These are phyloP conservation scores for Gouania willdenowi DNA, from an alignment of 2,797 vertebrate genomes.

Conservation along the genomic window DNA sequence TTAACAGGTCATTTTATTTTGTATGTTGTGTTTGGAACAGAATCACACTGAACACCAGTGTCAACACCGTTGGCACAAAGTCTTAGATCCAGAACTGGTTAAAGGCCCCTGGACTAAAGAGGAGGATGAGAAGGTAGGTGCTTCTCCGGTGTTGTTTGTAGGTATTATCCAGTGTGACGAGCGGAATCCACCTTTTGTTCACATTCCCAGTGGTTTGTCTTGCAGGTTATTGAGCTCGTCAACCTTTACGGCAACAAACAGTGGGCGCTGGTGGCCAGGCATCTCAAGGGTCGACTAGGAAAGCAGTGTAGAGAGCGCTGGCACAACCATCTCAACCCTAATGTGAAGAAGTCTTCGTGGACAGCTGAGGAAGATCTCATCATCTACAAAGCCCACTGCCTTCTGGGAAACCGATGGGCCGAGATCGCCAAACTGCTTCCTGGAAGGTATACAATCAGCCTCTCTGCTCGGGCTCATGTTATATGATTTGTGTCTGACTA, in stretches of 20 bases:
- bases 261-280: slow-evolving; percentile 93
- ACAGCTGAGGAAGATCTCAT: slow-evolving; percentile 94
- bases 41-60: slow-evolving; percentile 92
- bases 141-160: too few species aligned
- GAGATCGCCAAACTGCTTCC: slow-evolving; percentile 97
- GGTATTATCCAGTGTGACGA: too few species aligned
- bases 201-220: neutral
- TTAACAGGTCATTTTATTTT: neutral
- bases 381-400: slow-evolving; percentile 92
- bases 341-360: slow-evolving; percentile 97
- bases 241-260: slow-evolving; percentile 94
- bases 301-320: slow-evolving; percentile 98
- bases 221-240: slow-evolving; percentile 93
- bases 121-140: slow-evolving; percentile 90
- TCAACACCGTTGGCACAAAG: slow-evolving; percentile 93
- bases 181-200: neutral
- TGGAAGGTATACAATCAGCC: slow-evolving; percentile 79
- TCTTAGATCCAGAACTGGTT: slow-evolving; percentile 92
- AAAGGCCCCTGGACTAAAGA: slow-evolving; percentile 99
- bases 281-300: slow-evolving; percentile 91
- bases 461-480: neutral
- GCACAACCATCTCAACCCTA: slow-evolving; percentile 98
- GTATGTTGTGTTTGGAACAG: slow-evolving; percentile 70
- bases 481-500: too few species aligned
- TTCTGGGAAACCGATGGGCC: slow-evolving; percentile 96